phyloP scores from a whole-genome alignment of 1,140 invertebrate genomes.

The Heliconius melpomene region DNA sequence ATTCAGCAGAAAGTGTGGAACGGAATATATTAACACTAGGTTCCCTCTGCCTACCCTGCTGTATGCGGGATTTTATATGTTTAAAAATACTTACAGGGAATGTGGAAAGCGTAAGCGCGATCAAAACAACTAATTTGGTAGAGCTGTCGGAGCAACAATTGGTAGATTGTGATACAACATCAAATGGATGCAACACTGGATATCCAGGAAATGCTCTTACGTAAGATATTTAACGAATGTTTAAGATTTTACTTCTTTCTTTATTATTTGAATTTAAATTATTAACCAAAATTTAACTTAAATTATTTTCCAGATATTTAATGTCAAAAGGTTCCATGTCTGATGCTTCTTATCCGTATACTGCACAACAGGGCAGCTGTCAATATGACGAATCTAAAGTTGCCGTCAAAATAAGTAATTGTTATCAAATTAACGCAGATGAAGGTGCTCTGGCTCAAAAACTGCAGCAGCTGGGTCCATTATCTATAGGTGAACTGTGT shows the following conservation, averaged over 20 bases:
- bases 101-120: constrained; percentile 31
- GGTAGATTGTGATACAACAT: constrained; percentile 24
- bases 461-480: constrained; percentile 6
- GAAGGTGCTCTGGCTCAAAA: constrained; percentile 20
- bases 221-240: constrained; percentile 13
- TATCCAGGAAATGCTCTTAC: not conserved
- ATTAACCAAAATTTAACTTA: too few species aligned
- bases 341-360: constrained; percentile 25
- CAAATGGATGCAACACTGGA: not conserved
- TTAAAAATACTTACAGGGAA: constrained; percentile 20
- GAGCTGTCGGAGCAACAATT: constrained; percentile 35
- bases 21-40: constrained; percentile 3
- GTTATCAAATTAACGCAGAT: not conserved
- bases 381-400: constrained; percentile 24
- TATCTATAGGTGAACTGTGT: constrained; percentile 22
- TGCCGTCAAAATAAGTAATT: constrained; percentile 11
- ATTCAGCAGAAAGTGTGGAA: not conserved
- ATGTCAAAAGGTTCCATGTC: constrained; percentile 20
- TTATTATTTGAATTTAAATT: not conserved
- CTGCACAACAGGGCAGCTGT: not conserved
- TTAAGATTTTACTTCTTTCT: not conserved
- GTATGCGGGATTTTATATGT: too few species aligned
- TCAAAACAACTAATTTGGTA: constrained; percentile 19
- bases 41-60: constrained; percentile 2
- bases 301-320: constrained; percentile 25